phyloP scores from a whole-genome alignment of 2,888 invertebrate species.

The Drosophila nr. perissopoda region DNA sequence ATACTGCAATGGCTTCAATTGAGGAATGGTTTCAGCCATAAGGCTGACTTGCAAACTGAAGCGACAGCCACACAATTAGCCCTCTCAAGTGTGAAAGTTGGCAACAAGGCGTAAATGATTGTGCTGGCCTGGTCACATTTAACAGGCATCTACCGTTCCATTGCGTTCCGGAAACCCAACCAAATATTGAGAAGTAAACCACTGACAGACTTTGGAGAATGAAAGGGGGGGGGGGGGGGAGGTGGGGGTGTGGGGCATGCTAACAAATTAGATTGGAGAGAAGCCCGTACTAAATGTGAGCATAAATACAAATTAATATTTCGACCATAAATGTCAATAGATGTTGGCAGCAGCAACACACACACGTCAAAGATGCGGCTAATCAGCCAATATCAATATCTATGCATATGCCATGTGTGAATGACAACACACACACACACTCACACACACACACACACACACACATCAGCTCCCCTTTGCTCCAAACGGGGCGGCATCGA shows the following conservation, averaged over 20 bases:
- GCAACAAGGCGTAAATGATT: constrained; percentile 9
- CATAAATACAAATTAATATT: constrained; percentile 61
- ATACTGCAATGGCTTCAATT: background rate
- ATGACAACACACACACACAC: constrained; percentile 8
- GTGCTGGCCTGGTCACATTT: background rate
- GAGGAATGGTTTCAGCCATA: background rate
- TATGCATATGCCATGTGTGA: constrained; percentile 43
- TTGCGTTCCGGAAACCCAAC: constrained; percentile 12
- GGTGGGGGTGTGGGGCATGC: background rate
- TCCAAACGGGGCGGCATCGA: constrained; percentile 35
- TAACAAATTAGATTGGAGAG: background rate
- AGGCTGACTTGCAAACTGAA: background rate
- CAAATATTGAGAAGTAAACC: constrained; percentile 24
- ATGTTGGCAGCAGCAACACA: constrained; percentile 17
- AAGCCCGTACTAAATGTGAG: constrained; percentile 29
- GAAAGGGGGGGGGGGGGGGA: background rate
- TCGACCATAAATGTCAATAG: constrained; percentile 58
- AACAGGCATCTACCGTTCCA: background rate
- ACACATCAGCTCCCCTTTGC: background rate
- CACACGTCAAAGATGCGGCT: constrained; percentile 25
- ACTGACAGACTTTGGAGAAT: background rate
- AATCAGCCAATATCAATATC: constrained; percentile 52
- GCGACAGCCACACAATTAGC: background rate
- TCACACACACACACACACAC: background rate
- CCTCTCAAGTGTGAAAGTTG: constrained; percentile 1